Conservation (phyloP, 2,888 invertebrate species). For the Actias luna region DNA sequence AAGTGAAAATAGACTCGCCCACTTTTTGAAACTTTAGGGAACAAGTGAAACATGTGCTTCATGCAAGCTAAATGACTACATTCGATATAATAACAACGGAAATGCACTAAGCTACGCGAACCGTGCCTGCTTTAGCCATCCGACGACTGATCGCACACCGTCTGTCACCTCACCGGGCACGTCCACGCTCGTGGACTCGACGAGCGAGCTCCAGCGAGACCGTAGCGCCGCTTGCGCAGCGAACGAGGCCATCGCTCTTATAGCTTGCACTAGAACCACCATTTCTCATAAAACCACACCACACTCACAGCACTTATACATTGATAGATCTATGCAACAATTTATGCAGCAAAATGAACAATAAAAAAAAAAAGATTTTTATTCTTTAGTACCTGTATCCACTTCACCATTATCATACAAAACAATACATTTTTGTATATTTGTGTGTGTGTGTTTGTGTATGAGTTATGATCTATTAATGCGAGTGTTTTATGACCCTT, state of each 20-base stretch:
- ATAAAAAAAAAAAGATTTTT: no score
- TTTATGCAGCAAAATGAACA: no score
- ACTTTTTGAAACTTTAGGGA: no score
- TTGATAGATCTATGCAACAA: no score
- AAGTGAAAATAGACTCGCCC: no score
- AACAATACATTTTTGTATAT: no score
- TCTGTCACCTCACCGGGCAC: conserved; percentile 85
- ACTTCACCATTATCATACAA: no score
- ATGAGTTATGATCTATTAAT: no score
- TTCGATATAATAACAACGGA: neutral
- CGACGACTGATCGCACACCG: conserved; percentile 89
- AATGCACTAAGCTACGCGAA: conserved; percentile 5
- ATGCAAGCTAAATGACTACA: neutral
- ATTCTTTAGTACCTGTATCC: no score
- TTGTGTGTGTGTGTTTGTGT: no score
- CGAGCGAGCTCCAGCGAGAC: conserved; percentile 87
- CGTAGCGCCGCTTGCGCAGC: conserved; percentile 86
- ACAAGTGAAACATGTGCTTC: neutral
- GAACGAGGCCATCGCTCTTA: conserved; percentile 84
- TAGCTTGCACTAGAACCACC: conserved; percentile 65
- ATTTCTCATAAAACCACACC: conserved; percentile 34
- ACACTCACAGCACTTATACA: conserved; percentile 9
- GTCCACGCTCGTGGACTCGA: conserved; percentile 86
- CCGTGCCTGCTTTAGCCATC: conserved; percentile 91
- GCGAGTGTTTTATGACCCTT: no score